Base-by-base conservation (phyloP, 2,888 invertebrate species). In the Catocala fraxini region DNA sequence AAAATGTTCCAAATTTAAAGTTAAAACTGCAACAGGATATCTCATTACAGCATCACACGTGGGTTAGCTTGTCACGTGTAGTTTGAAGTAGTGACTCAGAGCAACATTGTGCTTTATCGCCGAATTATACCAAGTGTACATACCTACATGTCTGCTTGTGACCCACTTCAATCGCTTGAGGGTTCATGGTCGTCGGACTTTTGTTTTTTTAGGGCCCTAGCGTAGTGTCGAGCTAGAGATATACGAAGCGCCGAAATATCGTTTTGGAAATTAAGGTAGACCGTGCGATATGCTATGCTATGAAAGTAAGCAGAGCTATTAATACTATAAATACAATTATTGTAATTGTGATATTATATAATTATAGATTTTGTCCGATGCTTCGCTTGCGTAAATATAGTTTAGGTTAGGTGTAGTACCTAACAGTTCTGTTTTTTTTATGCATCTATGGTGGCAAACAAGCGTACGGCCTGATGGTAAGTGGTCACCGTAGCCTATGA, bases 101-200 rank as follows among this genome's bases (percentile, higher is more conserved):
- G 39, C 45, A 53, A 13, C 48, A 35, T 61, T 59, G 61, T 71
- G 51, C 61, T 67, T 59, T 68, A 71, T 65, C 59, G 54, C 68
- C 67, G 39, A 71, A 77, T 76, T 70, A 70, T 75, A 63, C 59
- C 55, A 9, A 46, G 46, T 46, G 35, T 39, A 33, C 41, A 5
- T 35, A 64, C 48, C 13, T 41, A 56, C 12, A 59, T 55, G 55
- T 68, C 64, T 65, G 71, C 57, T 59, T 55, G 56, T 75, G 79
- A 80, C 79, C 79, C 68, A 78, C 65, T 77, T 81, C 62, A 67
- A 70, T 65, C 63, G 65, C 65, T 59, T 63, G 67, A 71, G 68
- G 74, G 81, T 81, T 81, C 81, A 81, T 56, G 82, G 80, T 48
- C 78, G 63, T 51, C 47, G 64, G 48, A 62, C 72, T 75, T 76